These are phyloP conservation scores for Polyergus mexicanus DNA, from an alignment of 1,140 invertebrate species.

Conservation along the genomic window DNA sequence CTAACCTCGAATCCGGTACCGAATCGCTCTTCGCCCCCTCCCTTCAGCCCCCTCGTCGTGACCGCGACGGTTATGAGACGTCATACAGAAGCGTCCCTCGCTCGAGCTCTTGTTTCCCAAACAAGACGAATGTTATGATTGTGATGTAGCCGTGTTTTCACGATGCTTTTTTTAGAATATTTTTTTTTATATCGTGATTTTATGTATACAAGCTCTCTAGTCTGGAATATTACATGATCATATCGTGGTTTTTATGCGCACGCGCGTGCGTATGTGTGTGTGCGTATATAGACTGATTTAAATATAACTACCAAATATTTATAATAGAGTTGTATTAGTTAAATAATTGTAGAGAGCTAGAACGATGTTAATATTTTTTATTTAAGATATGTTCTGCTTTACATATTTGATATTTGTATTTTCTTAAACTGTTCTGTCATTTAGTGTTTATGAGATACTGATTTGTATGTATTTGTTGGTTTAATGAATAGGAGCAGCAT, in stretches of 20 bases:
- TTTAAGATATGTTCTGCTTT: background rate
- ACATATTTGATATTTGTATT: background rate
- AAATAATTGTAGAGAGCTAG: background rate
- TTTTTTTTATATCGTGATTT: background rate
- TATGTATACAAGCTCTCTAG: background rate
- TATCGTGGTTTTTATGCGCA: background rate
- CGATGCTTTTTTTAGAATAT: background rate
- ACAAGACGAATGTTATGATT: constrained; percentile 8
- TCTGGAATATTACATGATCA: background rate
- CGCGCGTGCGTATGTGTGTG: no score
- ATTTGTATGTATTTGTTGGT: constrained; percentile 31
- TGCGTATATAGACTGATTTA: background rate
- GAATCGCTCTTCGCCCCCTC: background rate
- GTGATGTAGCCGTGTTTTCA: background rate
- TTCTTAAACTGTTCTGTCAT: background rate
- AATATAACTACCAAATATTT: background rate
- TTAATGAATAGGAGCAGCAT: constrained; percentile 87
- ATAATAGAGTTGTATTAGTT: background rate
- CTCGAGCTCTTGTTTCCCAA: background rate
- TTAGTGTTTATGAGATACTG: background rate
- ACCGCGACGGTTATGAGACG: background rate
- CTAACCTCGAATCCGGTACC: constrained; percentile 49
- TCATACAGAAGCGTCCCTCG: background rate
- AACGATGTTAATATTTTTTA: background rate
- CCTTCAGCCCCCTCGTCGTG: background rate